A percentile compares a stretch with the other conserved stretches of the same genome.
phyloP scores from a whole-genome alignment of 2,888 invertebrate species.

The Eremobia ochroleuca region DNA sequence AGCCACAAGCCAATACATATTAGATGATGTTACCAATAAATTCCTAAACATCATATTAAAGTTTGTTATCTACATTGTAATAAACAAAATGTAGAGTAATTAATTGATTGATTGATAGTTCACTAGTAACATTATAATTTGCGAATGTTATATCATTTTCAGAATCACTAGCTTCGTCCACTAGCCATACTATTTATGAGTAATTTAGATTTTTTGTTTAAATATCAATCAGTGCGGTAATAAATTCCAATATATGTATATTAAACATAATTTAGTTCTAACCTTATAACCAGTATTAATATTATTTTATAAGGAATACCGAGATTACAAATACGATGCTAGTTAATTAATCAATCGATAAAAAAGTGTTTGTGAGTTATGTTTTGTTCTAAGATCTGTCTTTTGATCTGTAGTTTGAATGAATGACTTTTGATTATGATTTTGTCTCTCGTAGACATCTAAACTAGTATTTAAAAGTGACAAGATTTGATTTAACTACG shows the following conservation, averaged over 20 bases:
- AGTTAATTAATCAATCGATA: constrained; percentile 39
- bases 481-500: no score
- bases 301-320: constrained; percentile 27
- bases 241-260: constrained; percentile 58
- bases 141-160: constrained; percentile 42
- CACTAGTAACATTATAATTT: constrained; percentile 43
- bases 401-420: no score
- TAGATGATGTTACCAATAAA: neutral
- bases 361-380: constrained; percentile 32
- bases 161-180: constrained; percentile 21
- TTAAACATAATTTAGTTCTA: constrained; percentile 55
- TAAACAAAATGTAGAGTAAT: constrained; percentile 69
- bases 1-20: neutral
- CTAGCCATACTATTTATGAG: constrained; percentile 36
- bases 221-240: constrained; percentile 56
- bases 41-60: constrained; percentile 12
- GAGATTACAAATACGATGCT: constrained; percentile 44
- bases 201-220: constrained; percentile 54
- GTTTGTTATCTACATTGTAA: constrained; percentile 11
- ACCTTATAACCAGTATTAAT: constrained; percentile 55
- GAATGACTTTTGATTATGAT: no score
- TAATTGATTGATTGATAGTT: constrained; percentile 55
- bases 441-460: no score
- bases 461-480: no score
- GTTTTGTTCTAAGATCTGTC: constrained; percentile 16